Evolutionary conservation across 1,140 invertebrate genomes (phyloP).

Genomic region (Ptiloglossa arizonensis): DNA sequence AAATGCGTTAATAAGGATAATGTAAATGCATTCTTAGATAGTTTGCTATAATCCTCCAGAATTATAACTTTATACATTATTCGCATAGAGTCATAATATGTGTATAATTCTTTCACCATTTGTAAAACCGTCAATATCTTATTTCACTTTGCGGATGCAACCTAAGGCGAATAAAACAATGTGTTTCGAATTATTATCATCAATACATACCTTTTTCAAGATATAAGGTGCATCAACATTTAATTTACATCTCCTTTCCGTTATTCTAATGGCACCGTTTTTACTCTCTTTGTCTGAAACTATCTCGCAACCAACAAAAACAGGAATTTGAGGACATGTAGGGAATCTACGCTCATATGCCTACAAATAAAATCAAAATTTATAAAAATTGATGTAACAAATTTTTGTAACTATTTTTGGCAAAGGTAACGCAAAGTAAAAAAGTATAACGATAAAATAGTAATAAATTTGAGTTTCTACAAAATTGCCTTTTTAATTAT

Average conservation of each 20-base stretch:
- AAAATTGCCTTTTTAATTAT: no score
- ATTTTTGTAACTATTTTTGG: background rate
- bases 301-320: conserved; percentile 95
- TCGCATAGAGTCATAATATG: no score
- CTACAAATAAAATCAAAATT: conserved; percentile 82
- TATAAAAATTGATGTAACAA: background rate
- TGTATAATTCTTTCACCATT: no score
- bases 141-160: no score
- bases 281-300: conserved; percentile 89
- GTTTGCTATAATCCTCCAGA: no score
- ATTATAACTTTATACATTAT: no score
- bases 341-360: conserved; percentile 97
- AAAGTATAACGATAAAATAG: background rate
- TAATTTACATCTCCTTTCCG: conserved; percentile 95
- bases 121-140: no score
- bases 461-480: no score
- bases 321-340: conserved; percentile 96
- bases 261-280: conserved; percentile 90
- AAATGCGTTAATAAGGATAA: no score
- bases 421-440: background rate
- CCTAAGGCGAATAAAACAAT: no score
- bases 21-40: no score
- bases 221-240: conserved; percentile 98
- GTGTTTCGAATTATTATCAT: background rate
- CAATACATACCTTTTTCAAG: conserved; percentile 91